These are phyloP conservation scores for Ctenopoma kingsleyae DNA, from an alignment of 2,797 vertebrate species.

Conservation along the genomic window DNA sequence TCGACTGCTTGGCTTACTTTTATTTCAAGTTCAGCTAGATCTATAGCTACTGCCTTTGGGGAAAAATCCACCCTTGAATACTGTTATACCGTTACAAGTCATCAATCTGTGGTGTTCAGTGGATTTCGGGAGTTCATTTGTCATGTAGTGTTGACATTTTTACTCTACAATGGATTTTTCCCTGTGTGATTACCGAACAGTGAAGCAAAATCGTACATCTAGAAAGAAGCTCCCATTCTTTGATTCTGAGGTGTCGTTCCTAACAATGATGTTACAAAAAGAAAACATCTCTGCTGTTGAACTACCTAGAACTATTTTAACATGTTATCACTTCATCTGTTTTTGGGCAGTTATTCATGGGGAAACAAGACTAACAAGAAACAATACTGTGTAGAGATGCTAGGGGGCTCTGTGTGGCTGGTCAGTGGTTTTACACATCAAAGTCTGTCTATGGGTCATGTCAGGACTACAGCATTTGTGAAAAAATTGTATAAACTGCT, in stretches of 20 bases:
- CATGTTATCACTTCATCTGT: constrained; percentile 3
- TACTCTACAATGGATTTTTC: constrained; percentile 38
- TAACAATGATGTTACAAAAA: constrained; percentile 9
- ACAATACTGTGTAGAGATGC: neutral
- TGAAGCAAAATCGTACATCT: constrained; percentile 23
- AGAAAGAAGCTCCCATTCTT: constrained; percentile 23
- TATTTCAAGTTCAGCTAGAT: constrained; percentile 56
- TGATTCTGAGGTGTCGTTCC: constrained; percentile 7
- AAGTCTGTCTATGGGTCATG: no score
- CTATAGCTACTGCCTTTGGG: constrained; percentile 53
- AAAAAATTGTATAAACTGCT: no score
- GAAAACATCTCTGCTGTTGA: constrained; percentile 2
- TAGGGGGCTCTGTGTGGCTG: neutral
- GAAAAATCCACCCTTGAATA: constrained; percentile 44
- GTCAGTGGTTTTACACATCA: neutral
- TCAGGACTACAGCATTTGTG: no score
- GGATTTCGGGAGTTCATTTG: constrained; percentile 55
- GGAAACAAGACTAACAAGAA: constrained; percentile 2
- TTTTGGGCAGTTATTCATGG: constrained; percentile 23
- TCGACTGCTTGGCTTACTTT: constrained; percentile 48
- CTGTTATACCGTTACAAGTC: constrained; percentile 36
- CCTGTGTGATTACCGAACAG: constrained; percentile 29
- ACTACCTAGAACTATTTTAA: constrained; percentile 4
- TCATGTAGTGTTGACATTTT: constrained; percentile 52
- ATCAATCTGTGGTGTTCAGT: constrained; percentile 38